Percentiles rank a stretch among this genome's conserved stretches.
These are phyloP conservation scores for Galeopterus variegatus DNA, from an alignment of 2,113 vertebrate genomes.

Conservation along the genomic window DNA sequence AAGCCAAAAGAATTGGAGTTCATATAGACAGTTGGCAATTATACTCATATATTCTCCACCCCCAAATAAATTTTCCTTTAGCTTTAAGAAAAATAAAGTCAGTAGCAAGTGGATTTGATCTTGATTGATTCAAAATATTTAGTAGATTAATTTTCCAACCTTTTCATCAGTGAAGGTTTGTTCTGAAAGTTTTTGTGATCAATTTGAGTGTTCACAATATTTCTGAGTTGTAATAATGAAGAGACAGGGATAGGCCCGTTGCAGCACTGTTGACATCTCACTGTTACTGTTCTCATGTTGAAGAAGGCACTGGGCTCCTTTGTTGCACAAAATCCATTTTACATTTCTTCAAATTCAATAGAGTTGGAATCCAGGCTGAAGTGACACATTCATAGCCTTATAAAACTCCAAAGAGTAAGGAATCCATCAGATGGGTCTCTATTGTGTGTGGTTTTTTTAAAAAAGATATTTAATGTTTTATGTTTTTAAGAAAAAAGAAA, in stretches of 20 bases:
- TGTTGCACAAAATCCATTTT: conserved; percentile 21
- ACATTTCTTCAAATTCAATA: conserved; percentile 62
- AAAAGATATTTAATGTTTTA: conserved; percentile 81
- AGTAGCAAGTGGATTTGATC: not conserved
- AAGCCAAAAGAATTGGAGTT: not conserved
- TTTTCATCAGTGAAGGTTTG: conserved; percentile 8
- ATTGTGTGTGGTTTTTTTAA: conserved; percentile 69
- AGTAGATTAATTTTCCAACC: not conserved
- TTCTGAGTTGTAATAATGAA: conserved; percentile 40
- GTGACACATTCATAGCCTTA: not conserved
- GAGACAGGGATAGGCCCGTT: not conserved
- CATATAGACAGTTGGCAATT: not conserved
- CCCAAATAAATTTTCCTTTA: conserved; percentile 7
- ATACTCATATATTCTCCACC: not conserved
- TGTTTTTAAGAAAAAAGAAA: conserved; percentile 78
- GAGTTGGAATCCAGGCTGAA: conserved; percentile 56
- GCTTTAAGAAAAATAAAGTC: conserved; percentile 9
- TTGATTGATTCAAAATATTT: conserved; percentile 73
- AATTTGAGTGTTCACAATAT: conserved; percentile 50
- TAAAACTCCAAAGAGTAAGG: conserved; percentile 62
- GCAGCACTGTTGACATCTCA: not conserved
- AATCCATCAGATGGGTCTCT: conserved; percentile 75
- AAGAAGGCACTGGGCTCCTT: not conserved
- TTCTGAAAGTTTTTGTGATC: conserved; percentile 35
- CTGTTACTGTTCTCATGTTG: conserved; percentile 13